Percentiles rank a stretch among this genome's conserved stretches.
These are phyloP conservation scores for Pachyuromys duprasi DNA, from an alignment of 2,797 vertebrate species.

Conservation along the genomic window DNA sequence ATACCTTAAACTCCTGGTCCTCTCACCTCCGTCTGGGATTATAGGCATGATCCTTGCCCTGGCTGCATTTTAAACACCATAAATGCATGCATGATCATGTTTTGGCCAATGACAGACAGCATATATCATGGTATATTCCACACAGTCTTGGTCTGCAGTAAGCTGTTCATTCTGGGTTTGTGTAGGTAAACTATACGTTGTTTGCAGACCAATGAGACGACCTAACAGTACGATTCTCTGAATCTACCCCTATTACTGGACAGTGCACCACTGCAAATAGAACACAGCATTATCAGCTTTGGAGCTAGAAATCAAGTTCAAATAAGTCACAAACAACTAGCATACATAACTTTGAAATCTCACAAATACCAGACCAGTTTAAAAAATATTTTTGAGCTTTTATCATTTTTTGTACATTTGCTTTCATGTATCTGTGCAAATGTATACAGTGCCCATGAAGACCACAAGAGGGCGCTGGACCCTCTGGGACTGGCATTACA, in stretches of 20 bases:
- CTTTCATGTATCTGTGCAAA: background rate
- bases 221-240: background rate
- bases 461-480: background rate
- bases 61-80: background rate
- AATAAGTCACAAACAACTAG: background rate
- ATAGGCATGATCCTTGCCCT: background rate
- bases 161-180: background rate
- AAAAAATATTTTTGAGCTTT: background rate
- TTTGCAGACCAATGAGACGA: background rate
- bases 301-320: slow-evolving; percentile 19
- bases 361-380: background rate
- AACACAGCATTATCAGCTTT: slow-evolving; percentile 10
- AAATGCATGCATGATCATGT: background rate
- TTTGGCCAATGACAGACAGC: background rate
- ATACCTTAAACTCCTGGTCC: background rate
- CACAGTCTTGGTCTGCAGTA: rapidly evolving
- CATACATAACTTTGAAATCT: background rate
- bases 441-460: background rate
- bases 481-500: background rate
- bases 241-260: background rate
- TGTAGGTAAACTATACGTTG: background rate
- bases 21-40: background rate
- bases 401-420: background rate
- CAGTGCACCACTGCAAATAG: background rate
- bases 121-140: no score